Base-by-base conservation (phyloP, 2,113 vertebrate species). In the Poeciliopsis turrubarensis region DNA sequence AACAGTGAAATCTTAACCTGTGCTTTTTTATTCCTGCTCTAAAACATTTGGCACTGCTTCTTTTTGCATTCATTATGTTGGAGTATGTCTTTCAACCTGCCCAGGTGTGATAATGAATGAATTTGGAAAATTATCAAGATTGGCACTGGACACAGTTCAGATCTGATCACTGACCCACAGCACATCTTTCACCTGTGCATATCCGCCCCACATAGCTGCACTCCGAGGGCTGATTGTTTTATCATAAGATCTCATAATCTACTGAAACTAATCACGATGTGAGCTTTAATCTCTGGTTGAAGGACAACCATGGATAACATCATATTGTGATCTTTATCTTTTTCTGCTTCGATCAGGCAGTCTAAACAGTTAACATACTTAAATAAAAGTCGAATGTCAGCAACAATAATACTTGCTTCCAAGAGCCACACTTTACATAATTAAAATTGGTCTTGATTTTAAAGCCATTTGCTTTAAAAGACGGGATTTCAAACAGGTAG, bases 211-310 rank as follows among this genome's bases (percentile, higher is more conserved):
- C 17, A 30, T 27, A 51, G 64, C 64, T 83, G 72, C 17, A 72
- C 65, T 79, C 67, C 80, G 22, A 72, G 34, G 26, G 61, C 54
- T 60, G n/a, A 85, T 75, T 78, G 71, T 41, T 89, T 74, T 77
- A 74, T 87, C 78, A 82, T 57, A 9, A 27, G 37, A 66, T 77
- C 29, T 34, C 0, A 11, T 83, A 79, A 71, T 71, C 68, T 3
- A 68, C 62, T 70, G 29, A 17, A 27, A 51, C 14, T 41, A 14
- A 82, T 82, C 37, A 75, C 1, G n/a, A 62, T 30, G 70, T 68
- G 75, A 70, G 64, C 19, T 37, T 85, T 83, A 65, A 77, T 78
- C 41, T 67, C 61, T 5, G 41, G 34, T 25, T 3, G 39, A 76
- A 68, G 31, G 72, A 74, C 54, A 81, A 61, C 30, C 29, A 1